Base-by-base conservation (phyloP, 2,113 vertebrate genomes). In the Percina caprodes region DNA sequence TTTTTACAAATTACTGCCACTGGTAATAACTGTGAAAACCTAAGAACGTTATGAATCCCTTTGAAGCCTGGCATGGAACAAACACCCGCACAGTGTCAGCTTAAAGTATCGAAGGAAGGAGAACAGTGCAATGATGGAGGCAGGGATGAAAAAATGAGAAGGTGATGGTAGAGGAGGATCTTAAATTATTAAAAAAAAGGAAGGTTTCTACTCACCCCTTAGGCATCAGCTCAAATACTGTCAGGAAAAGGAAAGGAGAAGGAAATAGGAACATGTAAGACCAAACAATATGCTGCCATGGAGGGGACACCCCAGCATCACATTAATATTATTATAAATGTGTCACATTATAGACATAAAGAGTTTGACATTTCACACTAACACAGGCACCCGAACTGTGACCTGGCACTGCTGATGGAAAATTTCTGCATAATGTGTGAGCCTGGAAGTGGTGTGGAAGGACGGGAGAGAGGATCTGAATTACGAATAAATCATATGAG, bases 191-290 rank as follows among this genome's bases (percentile, higher is more conserved):
- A 69, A 35, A 49, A 60, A 70, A 78, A 72, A 48, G 52, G 55
- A 70, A 72, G 74, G 74, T 82, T 52, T 82, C 67, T 93, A 98
- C 98, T 97, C 94, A 99, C 98, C 98, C 98, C 90, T 99, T 98
- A 77, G 93, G 96, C 95, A 99, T 96, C 85, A 99, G 95, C 93
- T 99, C 98, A 94, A 99, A 99, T 90, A 99, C 98, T 99, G 95
- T 80, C 82, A 69, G 83, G 51, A 79, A 70, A 72, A 71, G 45
- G 24, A 11, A 65, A 58, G 2, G 11, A 77, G 24, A 48, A 73
- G 45, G 48, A 85, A 48, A 85, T n/a, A 49, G 16, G 59, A 73
- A 78, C 18, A 82, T 0, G 12, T 78, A 2, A 78, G 66, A 56
- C 26, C 21, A 48, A 63, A 79, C 19, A 58, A n/a, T 65, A 18